These are phyloP conservation scores for Thereva nobilitata DNA, from an alignment of 2,888 invertebrate species.

Conservation along the genomic window DNA sequence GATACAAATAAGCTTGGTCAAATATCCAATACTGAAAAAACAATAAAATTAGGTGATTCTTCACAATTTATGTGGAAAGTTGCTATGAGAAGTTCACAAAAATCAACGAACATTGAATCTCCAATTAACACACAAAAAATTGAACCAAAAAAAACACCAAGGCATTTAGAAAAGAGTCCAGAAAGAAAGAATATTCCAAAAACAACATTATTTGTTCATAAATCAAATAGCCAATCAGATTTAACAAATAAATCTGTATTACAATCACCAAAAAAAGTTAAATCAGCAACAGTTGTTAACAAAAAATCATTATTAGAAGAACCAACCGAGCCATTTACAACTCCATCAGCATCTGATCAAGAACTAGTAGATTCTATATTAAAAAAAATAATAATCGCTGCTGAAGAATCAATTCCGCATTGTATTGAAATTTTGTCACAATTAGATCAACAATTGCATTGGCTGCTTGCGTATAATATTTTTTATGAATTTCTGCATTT, in stretches of 20 bases:
- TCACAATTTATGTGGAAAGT: slow-evolving; percentile 36
- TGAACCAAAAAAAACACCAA: not conserved
- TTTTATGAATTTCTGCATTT: slow-evolving; percentile 55
- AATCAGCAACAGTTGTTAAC: slow-evolving; percentile 16
- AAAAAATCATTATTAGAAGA: no score
- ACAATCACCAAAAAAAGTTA: slow-evolving; percentile 13
- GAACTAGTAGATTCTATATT: slow-evolving; percentile 33
- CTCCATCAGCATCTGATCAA: slow-evolving; percentile 6
- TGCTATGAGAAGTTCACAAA: not conserved
- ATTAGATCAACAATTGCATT: slow-evolving; percentile 49
- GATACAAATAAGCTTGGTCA: slow-evolving; percentile 52
- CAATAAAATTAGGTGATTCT: slow-evolving; percentile 31
- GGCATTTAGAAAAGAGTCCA: not conserved
- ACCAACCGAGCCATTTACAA: not conserved
- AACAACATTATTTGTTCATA: slow-evolving; percentile 4
- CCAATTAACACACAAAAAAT: not conserved
- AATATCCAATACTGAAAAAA: slow-evolving; percentile 38
- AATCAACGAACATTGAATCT: not conserved
- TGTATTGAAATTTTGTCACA: slow-evolving; percentile 48
- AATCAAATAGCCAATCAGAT: slow-evolving; percentile 22
- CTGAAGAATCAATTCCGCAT: slow-evolving; percentile 46
- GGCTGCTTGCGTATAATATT: slow-evolving; percentile 52
- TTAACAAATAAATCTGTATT: not conserved
- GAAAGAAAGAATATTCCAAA: not conserved
- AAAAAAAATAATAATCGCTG: slow-evolving; percentile 51